Evolutionary conservation across 2,888 invertebrate genomes (phyloP).

Genomic region (Heliconius sara): DNA sequence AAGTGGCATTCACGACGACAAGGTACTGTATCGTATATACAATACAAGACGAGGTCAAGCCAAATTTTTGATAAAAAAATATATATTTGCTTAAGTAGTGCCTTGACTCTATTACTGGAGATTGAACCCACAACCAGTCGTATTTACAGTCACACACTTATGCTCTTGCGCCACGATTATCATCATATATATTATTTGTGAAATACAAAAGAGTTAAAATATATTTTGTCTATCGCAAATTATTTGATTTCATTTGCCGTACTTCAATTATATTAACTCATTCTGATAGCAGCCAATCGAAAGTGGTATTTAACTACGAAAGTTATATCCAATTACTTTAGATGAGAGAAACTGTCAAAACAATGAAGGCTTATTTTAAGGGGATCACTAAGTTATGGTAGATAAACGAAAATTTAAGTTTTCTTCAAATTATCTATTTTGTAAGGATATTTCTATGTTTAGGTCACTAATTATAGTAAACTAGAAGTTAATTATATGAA

Average conservation of each 20-base stretch:
- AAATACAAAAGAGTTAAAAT: too few species aligned
- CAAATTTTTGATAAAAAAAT: too few species aligned
- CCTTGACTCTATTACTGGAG: too few species aligned
- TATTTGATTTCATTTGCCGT: not conserved
- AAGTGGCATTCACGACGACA: too few species aligned
- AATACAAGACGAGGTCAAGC: too few species aligned
- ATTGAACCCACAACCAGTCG: too few species aligned
- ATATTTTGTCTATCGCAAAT: not conserved
- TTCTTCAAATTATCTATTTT: not conserved
- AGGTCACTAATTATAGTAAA: not conserved
- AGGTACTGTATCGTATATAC: too few species aligned
- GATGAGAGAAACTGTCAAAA: slow-evolving; percentile 31
- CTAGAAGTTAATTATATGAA: not conserved
- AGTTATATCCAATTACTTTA: slow-evolving; percentile 31
- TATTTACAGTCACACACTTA: too few species aligned
- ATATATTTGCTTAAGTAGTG: too few species aligned
- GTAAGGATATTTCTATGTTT: not conserved
- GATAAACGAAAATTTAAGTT: slow-evolving; percentile 8
- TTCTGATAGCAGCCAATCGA: not conserved
- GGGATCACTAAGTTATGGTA: not conserved
- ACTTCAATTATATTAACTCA: slow-evolving; percentile 3
- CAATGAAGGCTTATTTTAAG: slow-evolving; percentile 23
- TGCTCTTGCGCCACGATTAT: too few species aligned
- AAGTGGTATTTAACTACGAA: slow-evolving; percentile 16
- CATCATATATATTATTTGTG: too few species aligned